Percentiles rank a stretch among this genome's conserved stretches.
Conservation (phyloP, 2,888 invertebrate genomes). For the Caenorhabditis sp. region DNA sequence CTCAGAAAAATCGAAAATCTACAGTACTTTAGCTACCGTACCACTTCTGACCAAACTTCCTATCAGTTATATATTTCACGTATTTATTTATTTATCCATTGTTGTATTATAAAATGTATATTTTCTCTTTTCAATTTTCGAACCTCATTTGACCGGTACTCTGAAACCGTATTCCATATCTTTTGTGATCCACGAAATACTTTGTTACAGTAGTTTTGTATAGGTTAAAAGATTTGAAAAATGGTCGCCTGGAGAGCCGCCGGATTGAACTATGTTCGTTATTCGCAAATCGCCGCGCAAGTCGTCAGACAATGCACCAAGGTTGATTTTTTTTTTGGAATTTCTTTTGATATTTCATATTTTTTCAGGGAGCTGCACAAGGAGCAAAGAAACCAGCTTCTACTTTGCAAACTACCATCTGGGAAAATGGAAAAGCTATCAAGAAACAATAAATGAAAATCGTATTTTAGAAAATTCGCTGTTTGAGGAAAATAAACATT, state of each 20-base stretch:
- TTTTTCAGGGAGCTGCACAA: conserved; percentile 12
- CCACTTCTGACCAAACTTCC: too few species aligned
- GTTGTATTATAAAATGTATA: too few species aligned
- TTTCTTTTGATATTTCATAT: neutral
- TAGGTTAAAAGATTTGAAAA: conserved; percentile 4
- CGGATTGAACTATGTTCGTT: conserved; percentile 86
- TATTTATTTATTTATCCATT: too few species aligned
- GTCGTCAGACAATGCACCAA: conserved; percentile 82
- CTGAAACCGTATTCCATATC: too few species aligned
- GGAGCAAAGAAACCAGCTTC: conserved; percentile 79
- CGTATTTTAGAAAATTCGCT: neutral
- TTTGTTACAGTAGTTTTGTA: too few species aligned
- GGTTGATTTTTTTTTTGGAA: conserved; percentile 67
- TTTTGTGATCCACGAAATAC: too few species aligned
- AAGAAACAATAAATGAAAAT: conserved; percentile 11
- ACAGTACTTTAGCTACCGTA: too few species aligned
- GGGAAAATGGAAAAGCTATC: conserved; percentile 80
- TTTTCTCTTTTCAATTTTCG: too few species aligned
- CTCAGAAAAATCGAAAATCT: too few species aligned
- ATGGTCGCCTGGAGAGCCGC: conserved; percentile 64
- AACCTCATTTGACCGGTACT: too few species aligned
- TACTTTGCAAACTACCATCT: conserved; percentile 83
- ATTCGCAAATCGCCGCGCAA: conserved; percentile 87
- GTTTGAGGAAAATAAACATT: too few species aligned
- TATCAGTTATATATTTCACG: too few species aligned